Percentiles rank a stretch among this genome's conserved stretches.
These are phyloP conservation scores for Bergia puertoricense DNA, from an alignment of 92 coral and sea anemone genomes.

Conservation along the genomic window DNA sequence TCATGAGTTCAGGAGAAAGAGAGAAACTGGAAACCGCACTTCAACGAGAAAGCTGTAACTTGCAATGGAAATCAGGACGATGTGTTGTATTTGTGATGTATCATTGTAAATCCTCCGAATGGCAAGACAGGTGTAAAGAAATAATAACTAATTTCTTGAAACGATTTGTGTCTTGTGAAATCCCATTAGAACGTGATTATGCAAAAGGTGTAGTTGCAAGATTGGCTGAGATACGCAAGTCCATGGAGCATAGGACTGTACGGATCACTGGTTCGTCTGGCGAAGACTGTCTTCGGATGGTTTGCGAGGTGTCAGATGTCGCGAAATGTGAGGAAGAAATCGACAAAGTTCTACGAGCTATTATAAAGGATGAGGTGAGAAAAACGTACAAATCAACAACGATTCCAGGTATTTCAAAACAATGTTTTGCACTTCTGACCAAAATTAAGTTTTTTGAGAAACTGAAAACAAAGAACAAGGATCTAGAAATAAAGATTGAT, in stretches of 20 bases:
- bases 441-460: slow-evolving; percentile 64
- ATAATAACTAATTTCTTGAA: slow-evolving; percentile 26
- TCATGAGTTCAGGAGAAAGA: slow-evolving; percentile 33
- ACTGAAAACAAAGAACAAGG: slow-evolving; percentile 50
- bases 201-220: slow-evolving; percentile 55
- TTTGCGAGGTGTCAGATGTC: slow-evolving; percentile 48
- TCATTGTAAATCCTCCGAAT: slow-evolving; percentile 31
- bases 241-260: background rate
- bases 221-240: slow-evolving; percentile 47
- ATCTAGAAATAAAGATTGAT: slow-evolving; percentile 59
- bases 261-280: slow-evolving; percentile 7
- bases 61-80: slow-evolving; percentile 46
- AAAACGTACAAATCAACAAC: slow-evolving; percentile 55
- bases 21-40: slow-evolving; percentile 50
- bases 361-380: slow-evolving; percentile 55
- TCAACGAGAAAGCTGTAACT: slow-evolving; percentile 29
- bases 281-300: slow-evolving; percentile 37
- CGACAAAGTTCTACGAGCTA: slow-evolving; percentile 35
- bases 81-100: slow-evolving; percentile 41
- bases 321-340: slow-evolving; percentile 40
- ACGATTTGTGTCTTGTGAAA: slow-evolving; percentile 26
- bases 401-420: slow-evolving; percentile 50
- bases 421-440: slow-evolving; percentile 61
- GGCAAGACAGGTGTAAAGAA: slow-evolving; percentile 52
- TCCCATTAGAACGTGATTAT: slow-evolving; percentile 48